Percentiles rank a stretch among this genome's conserved stretches.
These are phyloP conservation scores for Pao palembangensis DNA, from an alignment of 2,113 vertebrate species.

Conservation along the genomic window DNA sequence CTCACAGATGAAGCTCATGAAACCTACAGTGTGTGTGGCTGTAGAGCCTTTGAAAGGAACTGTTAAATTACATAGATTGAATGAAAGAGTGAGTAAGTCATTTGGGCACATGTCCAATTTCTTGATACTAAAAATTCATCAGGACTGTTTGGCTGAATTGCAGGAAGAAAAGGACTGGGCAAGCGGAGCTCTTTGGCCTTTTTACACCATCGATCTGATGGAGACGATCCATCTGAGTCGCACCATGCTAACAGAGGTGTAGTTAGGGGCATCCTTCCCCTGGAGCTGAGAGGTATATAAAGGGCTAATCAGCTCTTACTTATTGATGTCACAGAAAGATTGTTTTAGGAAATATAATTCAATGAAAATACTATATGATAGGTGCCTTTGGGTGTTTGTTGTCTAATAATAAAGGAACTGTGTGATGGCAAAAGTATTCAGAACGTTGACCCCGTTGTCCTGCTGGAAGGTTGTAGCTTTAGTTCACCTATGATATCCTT, in stretches of 20 bases:
- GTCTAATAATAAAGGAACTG: too few species aligned
- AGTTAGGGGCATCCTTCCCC: slow-evolving; percentile 40
- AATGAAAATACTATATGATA: too few species aligned
- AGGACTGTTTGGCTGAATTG: slow-evolving; percentile 40
- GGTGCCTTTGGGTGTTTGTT: too few species aligned
- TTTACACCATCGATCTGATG: slow-evolving; percentile 33
- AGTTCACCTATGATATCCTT: not conserved
- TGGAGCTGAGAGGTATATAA: slow-evolving; percentile 60
- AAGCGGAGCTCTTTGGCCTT: slow-evolving; percentile 54
- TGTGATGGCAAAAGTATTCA: too few species aligned
- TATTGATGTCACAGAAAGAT: not conserved
- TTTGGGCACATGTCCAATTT: not conserved
- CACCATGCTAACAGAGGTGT: slow-evolving; percentile 4
- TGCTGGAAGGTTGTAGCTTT: too few species aligned
- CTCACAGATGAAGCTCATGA: not conserved
- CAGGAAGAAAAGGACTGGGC: slow-evolving; percentile 43
- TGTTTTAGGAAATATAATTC: too few species aligned
- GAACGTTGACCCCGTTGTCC: too few species aligned
- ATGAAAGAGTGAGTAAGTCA: not conserved
- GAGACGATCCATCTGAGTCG: slow-evolving; percentile 15
- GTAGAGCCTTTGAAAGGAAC: too few species aligned
- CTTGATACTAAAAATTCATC: slow-evolving; percentile 18
- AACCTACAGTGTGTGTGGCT: too few species aligned
- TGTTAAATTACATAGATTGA: not conserved
- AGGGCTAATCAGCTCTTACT: not conserved